A percentile compares a stretch with the other conserved stretches of the same genome.
phyloP scores from a whole-genome alignment of 2,113 vertebrate species.

The Catagonus wagneri region DNA sequence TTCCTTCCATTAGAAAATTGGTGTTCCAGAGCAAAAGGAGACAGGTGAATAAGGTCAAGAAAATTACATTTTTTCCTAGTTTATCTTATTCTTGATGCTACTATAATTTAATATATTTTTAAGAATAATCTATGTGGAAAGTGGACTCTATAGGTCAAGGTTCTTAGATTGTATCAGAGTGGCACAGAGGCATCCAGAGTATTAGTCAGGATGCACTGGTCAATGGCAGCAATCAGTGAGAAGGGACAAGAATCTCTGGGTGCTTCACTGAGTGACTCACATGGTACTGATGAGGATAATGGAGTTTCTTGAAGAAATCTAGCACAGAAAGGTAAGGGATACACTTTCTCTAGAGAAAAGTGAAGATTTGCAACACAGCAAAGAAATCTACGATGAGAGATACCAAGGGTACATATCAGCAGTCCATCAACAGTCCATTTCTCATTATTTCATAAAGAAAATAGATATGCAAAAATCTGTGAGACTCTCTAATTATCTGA shows the following conservation, averaged over 20 bases:
- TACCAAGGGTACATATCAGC: neutral
- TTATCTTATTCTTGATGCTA: neutral
- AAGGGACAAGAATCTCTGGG: neutral
- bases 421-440: neutral
- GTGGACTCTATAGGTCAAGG: too few species aligned
- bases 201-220: neutral
- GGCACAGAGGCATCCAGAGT: neutral
- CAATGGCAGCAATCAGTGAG: neutral
- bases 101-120: neutral
- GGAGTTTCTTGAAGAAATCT: neutral
- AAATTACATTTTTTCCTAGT: neutral
- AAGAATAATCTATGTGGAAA: neutral
- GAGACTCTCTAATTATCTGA: neutral
- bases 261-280: neutral
- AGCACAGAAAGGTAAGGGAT: neutral
- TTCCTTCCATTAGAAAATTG: neutral
- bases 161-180: neutral
- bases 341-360: neutral
- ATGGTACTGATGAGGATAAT: neutral
- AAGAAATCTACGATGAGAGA: neutral
- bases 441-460: neutral
- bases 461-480: neutral
- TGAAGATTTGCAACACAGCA: neutral
- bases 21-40: neutral
- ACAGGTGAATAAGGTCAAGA: neutral